phyloP scores from a whole-genome alignment of 2,888 invertebrate species.

The Clostera curtula region DNA sequence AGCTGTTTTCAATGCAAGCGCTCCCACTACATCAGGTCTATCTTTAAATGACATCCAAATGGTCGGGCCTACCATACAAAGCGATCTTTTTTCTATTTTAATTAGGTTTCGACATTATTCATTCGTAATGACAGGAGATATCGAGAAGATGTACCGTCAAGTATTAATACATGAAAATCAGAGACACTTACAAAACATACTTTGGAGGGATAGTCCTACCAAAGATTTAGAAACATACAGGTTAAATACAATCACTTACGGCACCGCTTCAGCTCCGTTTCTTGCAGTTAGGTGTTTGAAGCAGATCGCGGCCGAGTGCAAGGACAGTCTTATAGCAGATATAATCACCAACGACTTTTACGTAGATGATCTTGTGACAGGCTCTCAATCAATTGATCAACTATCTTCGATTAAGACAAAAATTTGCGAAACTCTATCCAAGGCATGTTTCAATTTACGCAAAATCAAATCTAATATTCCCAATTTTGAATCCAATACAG shows the following conservation, averaged over 20 bases:
- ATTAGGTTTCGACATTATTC: slow-evolving; percentile 3
- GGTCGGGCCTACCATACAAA: slow-evolving; percentile 5
- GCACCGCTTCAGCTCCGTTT: slow-evolving; percentile 1
- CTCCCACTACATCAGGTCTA: not conserved
- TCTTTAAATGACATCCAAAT: not conserved
- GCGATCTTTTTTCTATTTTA: slow-evolving; percentile 3
- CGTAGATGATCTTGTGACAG: not conserved
- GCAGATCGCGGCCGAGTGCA: not conserved
- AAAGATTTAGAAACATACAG: slow-evolving; percentile 1
- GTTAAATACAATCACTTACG: not conserved
- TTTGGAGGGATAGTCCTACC: slow-evolving; percentile 2
- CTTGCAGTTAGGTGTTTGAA: slow-evolving; percentile 1
- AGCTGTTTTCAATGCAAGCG: not conserved
- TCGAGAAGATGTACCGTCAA: slow-evolving; percentile 2
- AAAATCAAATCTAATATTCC: not conserved
- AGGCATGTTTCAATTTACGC: not conserved
- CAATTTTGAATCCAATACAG: not conserved
- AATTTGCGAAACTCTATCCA: not conserved
- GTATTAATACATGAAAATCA: slow-evolving; percentile 3
- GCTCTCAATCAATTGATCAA: not conserved
- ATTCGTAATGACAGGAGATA: slow-evolving; percentile 3
- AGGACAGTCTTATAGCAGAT: not conserved
- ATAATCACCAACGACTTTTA: not conserved
- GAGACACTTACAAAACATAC: slow-evolving; percentile 3
- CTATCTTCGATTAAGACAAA: not conserved